Conservation (phyloP, 1,140 invertebrate species). For the Drosophila littoralis region DNA sequence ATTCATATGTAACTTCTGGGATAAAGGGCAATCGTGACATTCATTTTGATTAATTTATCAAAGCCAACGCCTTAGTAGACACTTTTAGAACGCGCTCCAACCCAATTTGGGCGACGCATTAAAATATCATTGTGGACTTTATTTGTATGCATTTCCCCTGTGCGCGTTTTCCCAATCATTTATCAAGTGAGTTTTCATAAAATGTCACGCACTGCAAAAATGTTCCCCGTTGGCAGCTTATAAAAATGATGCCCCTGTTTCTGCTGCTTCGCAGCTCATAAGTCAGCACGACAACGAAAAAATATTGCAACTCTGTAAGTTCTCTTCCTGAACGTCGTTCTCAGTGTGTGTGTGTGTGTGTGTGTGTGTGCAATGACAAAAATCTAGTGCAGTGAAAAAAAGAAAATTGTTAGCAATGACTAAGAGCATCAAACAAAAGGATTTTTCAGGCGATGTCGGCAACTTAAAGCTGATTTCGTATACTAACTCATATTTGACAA, state of each 20-base stretch:
- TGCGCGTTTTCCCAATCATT: constrained; percentile 63
- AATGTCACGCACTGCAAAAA: constrained; percentile 73
- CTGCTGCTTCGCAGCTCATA: constrained; percentile 35
- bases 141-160: constrained; percentile 28
- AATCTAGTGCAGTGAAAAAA: constrained; percentile 29
- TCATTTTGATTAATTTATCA: constrained; percentile 15
- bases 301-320: constrained; percentile 47
- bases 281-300: constrained; percentile 48
- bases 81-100: constrained; percentile 34
- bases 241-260: constrained; percentile 65
- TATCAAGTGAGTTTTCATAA: constrained; percentile 78
- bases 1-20: neutral
- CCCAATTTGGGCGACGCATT: constrained; percentile 60
- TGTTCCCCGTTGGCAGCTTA: constrained; percentile 52
- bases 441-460: constrained; percentile 40
- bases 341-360: constrained; percentile 5
- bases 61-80: constrained; percentile 4
- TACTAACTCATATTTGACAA: constrained; percentile 66
- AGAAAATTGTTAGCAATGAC: constrained; percentile 63
- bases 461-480: constrained; percentile 68
- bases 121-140: constrained; percentile 43
- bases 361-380: constrained; percentile 67
- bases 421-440: constrained; percentile 60
- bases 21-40: neutral
- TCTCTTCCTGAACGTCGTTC: neutral